Conservation (phyloP, 2,113 vertebrate species). For the Alces alces region DNA sequence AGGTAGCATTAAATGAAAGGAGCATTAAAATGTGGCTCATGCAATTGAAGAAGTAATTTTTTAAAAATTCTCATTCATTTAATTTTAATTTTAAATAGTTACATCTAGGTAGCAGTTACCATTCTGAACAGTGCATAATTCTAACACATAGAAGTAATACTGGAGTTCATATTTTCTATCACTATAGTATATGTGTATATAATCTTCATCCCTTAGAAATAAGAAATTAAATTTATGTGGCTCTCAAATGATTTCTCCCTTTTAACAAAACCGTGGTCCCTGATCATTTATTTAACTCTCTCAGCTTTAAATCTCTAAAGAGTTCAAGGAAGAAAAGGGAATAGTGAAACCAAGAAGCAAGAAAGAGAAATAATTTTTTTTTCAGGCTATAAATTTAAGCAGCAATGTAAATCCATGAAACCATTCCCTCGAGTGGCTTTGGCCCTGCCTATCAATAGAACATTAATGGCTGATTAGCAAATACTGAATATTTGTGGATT, state of each 20-base stretch:
- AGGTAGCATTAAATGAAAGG: not conserved
- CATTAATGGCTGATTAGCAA: slow-evolving; percentile 49
- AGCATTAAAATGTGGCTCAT: not conserved
- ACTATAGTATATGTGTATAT: not conserved
- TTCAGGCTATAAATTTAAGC: not conserved
- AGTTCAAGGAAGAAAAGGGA: not conserved
- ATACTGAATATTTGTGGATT: slow-evolving; percentile 37
- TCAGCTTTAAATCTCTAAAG: not conserved
- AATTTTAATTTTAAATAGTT: slow-evolving; percentile 13
- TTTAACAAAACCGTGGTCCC: not conserved
- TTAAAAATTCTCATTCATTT: not conserved
- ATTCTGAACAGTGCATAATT: not conserved
- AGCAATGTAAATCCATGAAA: not conserved
- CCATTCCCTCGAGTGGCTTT: not conserved
- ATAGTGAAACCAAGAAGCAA: slow-evolving; percentile 8
- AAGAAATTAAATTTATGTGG: not conserved
- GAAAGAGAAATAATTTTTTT: not conserved
- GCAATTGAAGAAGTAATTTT: not conserved
- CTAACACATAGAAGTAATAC: not conserved
- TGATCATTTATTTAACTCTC: not conserved
- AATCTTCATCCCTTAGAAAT: not conserved
- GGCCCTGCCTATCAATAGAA: slow-evolving; percentile 40
- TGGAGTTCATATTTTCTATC: not conserved
- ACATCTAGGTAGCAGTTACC: not conserved
- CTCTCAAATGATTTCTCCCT: not conserved